Evolutionary conservation across 2,888 invertebrate genomes (phyloP), one percentile per base, ranked within the genome.

Genomic region (Thereva unica): DNA sequence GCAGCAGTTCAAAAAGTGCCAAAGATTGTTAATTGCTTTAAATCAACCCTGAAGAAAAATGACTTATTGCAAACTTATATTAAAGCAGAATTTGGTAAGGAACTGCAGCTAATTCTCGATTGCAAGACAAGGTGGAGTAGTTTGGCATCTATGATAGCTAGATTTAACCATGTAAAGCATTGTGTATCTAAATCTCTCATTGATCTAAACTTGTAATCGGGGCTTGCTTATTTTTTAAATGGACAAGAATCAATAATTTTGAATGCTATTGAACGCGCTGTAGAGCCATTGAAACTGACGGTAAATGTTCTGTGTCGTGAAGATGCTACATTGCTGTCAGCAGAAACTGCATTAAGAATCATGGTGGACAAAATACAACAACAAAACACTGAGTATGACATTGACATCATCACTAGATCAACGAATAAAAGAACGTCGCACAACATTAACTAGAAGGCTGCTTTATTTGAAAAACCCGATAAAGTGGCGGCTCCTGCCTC

Each of bases 181-280:
- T 23, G 52, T n/a, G 35, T 52, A 52, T 52, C 52, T 52, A 52
- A 23, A 35, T 38, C 52, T n/a, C 52, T 52, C 34, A 52, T 52
- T 34, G 52, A 52, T 34, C 52, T 52, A 34, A 5, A n/a, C 23
- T 12, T 52, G 52, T 2, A 23, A 8, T 23, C 52, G 23, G 23
- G 1, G 35, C 35, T 35, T 52, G 8, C 35, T 34, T 34, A 23
- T 52, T 52, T 12, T 35, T 52, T n/a, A 4, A 8, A 6, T n/a
- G n/a, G 1, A 34, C 8, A 47, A n/a, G 47, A 47, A 52, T 23
- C 23, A 34, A 35, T 52, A 2, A 23, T 23, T 52, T 52, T 52
- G 23, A 52, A 7, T 5, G 47, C 5, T n/a, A 47, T n/a, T 47
- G 47, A 47, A 47, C 34, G 12, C 5, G 12, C 34, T 52, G 4